Evolutionary conservation across 2,888 invertebrate genomes (phyloP).

Genomic region (Lasiommata megera): DNA sequence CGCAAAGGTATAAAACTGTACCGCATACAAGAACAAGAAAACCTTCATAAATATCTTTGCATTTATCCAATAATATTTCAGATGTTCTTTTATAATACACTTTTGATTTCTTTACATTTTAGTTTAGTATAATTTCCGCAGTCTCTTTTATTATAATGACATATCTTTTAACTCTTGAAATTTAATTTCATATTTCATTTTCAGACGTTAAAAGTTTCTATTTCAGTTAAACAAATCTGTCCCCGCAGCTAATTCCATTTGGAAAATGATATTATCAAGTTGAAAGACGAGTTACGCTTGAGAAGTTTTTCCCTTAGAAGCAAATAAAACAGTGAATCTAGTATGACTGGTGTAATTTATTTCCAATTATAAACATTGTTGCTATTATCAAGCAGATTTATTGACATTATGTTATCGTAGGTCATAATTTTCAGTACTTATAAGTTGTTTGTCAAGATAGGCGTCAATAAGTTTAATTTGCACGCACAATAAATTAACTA

Average conservation of each 20-base stretch:
- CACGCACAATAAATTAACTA: neutral
- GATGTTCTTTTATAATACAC: no score
- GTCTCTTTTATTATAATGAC: no score
- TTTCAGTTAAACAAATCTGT: conserved; percentile 3
- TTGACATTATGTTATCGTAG: neutral
- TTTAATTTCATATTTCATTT: conserved; percentile 4
- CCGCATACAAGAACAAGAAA: conserved; percentile 18
- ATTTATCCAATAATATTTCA: no score
- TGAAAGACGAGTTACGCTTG: conserved; percentile 5
- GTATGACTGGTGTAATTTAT: neutral
- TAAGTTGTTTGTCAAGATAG: conserved; percentile 2
- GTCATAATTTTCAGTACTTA: neutral
- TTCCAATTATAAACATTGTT: neutral
- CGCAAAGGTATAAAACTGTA: conserved; percentile 26
- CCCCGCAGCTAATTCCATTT: conserved; percentile 4
- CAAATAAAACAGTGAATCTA: conserved; percentile 3
- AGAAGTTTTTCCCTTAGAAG: neutral
- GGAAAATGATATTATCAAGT: conserved; percentile 7
- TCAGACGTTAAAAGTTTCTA: conserved; percentile 6
- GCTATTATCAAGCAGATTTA: neutral
- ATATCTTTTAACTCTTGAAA: no score
- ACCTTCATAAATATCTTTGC: neutral
- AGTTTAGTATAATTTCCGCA: no score
- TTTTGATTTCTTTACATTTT: no score
- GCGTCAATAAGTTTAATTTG: conserved; percentile 6